Conservation (phyloP, 2,113 vertebrate genomes). For the Salvelinus sp. region DNA sequence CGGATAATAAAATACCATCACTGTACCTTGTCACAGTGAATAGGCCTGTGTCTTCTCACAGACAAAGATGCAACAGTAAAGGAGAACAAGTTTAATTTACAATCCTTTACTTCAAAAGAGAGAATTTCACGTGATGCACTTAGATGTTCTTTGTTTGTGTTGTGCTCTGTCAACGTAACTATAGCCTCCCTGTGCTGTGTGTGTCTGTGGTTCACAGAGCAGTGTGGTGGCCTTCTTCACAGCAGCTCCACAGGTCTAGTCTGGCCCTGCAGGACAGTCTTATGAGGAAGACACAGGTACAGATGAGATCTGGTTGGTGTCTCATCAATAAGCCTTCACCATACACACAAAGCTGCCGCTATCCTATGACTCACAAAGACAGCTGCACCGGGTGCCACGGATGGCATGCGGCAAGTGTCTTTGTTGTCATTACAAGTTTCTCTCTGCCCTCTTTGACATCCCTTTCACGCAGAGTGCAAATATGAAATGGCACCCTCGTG, state of each 20-base stretch:
- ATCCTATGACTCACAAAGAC: too few relatives aligned
- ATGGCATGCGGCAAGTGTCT: too few relatives aligned
- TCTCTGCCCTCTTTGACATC: too few relatives aligned
- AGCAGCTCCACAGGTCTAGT: neutral
- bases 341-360: too few relatives aligned
- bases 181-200: neutral
- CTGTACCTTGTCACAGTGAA: conserved; percentile 11
- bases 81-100: neutral
- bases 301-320: too few relatives aligned
- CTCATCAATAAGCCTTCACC: too few relatives aligned
- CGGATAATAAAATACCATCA: conserved; percentile 23
- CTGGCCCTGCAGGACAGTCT: neutral
- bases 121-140: too few relatives aligned
- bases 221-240: neutral
- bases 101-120: neutral
- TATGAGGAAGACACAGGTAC: neutral
- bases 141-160: conserved; percentile 1
- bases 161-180: neutral
- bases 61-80: neutral
- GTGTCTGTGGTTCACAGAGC: too few relatives aligned
- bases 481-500: neutral
- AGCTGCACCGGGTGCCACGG: too few relatives aligned
- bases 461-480: neutral
- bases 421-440: too few relatives aligned
- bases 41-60: conserved; percentile 11